Evolutionary conservation across 2,888 invertebrate genomes (phyloP).

Genomic region (Catocala fraxini): DNA sequence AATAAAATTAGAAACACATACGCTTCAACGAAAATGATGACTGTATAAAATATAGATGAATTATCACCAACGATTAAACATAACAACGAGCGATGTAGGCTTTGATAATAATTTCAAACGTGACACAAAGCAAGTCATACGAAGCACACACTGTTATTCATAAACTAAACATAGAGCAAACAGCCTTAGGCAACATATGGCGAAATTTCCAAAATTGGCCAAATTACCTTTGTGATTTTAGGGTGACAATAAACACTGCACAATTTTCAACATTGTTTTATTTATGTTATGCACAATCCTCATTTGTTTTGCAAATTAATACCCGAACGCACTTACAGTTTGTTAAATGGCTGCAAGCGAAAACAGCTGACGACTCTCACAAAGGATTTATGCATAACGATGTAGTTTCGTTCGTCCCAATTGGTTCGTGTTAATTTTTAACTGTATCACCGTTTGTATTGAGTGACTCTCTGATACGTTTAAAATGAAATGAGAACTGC

Average conservation of each 20-base stretch:
- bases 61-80: too few species aligned
- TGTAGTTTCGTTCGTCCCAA: conserved; percentile 38
- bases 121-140: not conserved
- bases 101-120: too few species aligned
- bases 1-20: too few species aligned
- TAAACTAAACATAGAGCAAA: not conserved
- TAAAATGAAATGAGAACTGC: not conserved
- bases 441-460: conserved; percentile 9
- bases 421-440: conserved; percentile 39
- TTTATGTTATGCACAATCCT: conserved; percentile 58
- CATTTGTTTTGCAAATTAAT: conserved; percentile 83
- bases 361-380: conserved; percentile 69
- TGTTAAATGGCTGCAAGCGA: conserved; percentile 70
- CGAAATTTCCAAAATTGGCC: conserved; percentile 16
- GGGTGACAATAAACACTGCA: conserved; percentile 38
- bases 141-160: not conserved
- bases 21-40: too few species aligned
- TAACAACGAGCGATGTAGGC: too few species aligned
- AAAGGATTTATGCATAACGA: conserved; percentile 55
- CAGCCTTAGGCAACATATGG: conserved; percentile 20
- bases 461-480: conserved; percentile 3
- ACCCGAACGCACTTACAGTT: conserved; percentile 73
- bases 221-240: conserved; percentile 50
- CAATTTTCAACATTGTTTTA: conserved; percentile 51
- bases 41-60: too few species aligned